phyloP scores from a whole-genome alignment of 2,888 invertebrate genomes.

The Galeruca laticollis region DNA sequence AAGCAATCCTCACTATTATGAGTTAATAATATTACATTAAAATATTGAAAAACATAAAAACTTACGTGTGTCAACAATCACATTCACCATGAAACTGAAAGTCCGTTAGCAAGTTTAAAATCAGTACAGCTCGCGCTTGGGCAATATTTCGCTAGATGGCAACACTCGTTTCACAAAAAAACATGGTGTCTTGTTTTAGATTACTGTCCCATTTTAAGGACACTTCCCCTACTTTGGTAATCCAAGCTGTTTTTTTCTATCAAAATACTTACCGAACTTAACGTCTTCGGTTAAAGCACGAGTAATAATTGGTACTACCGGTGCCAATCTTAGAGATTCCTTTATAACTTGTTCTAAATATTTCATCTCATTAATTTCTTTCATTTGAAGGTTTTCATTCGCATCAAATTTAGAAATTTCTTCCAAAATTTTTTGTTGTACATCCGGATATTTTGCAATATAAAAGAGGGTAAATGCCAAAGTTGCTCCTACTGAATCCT shows the following conservation, averaged over 20 bases:
- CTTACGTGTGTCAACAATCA: too few species aligned
- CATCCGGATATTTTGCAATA: constrained; percentile 69
- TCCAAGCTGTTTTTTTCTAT: background rate
- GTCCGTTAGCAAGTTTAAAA: too few species aligned
- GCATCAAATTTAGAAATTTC: constrained; percentile 63
- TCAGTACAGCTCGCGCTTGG: too few species aligned
- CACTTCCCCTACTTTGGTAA: too few species aligned
- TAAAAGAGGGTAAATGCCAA: constrained; percentile 71
- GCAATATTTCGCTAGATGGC: too few species aligned
- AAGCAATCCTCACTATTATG: too few species aligned
- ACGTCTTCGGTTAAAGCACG: constrained; percentile 71
- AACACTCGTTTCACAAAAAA: too few species aligned
- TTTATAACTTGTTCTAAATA: constrained; percentile 80
- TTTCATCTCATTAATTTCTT: constrained; percentile 73
- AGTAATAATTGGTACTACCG: constrained; percentile 77
- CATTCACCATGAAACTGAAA: too few species aligned
- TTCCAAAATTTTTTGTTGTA: constrained; percentile 68
- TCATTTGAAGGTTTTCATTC: constrained; percentile 65
- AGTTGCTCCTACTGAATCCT: constrained; percentile 73
- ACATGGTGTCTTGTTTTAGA: too few species aligned
- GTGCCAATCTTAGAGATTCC: constrained; percentile 75
- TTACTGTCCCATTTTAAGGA: too few species aligned
- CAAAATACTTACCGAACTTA: constrained; percentile 68
- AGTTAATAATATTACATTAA: too few species aligned
- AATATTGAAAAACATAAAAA: too few species aligned